Evolutionary conservation across 2,888 invertebrate genomes (phyloP).

Genomic region (Drosophila affinis): DNA sequence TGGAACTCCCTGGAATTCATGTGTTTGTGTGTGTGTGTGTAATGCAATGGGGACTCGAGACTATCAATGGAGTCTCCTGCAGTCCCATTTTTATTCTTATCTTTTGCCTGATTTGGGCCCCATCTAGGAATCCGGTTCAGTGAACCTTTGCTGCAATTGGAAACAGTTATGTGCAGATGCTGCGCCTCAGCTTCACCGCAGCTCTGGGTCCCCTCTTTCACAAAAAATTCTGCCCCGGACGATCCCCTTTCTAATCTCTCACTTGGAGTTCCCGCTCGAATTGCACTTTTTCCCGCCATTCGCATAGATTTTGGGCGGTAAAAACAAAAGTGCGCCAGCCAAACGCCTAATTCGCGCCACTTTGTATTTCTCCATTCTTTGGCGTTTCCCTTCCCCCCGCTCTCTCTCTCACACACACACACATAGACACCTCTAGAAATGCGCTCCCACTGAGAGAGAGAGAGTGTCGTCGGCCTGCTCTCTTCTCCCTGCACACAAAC

Average conservation of each 20-base stretch:
- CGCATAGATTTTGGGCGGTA: conserved; percentile 75
- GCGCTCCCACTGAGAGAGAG: conserved; percentile 48
- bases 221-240: not conserved
- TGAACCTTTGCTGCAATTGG: conserved; percentile 18
- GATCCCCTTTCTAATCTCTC: conserved; percentile 33
- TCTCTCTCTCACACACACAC: conserved; percentile 48
- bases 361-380: conserved; percentile 59
- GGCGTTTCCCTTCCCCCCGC: conserved; percentile 37
- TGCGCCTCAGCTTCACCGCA: not conserved
- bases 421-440: conserved; percentile 18
- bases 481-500: conserved; percentile 33
- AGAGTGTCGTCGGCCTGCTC: conserved; percentile 5
- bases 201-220: conserved; percentile 13
- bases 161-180: not conserved
- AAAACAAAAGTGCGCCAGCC: conserved; percentile 73
- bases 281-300: conserved; percentile 76
- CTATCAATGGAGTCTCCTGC: not conserved
- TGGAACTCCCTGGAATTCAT: not conserved
- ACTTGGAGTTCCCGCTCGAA: conserved; percentile 48
- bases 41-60: not conserved
- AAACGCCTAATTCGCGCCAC: conserved; percentile 78
- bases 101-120: not conserved
- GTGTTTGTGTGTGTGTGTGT: not conserved
- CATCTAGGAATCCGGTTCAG: conserved; percentile 14
- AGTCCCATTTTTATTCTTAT: too few species aligned